Conservation (phyloP, 1,140 invertebrate species). For the Penaeus indicus region DNA sequence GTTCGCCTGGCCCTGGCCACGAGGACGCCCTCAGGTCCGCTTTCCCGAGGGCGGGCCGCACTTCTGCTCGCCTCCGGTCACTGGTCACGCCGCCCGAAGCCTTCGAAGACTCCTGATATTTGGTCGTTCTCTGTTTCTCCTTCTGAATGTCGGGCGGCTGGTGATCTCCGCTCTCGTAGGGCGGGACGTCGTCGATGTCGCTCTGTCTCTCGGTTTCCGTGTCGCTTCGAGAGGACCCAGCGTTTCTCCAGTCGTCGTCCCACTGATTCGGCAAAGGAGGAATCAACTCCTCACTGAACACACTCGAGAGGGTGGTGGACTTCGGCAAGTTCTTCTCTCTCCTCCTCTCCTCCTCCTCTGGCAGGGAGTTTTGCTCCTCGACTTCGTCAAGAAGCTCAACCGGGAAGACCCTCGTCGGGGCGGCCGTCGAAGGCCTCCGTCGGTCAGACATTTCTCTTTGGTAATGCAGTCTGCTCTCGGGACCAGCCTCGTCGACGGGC, state of each 20-base stretch:
- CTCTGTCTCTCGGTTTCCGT: not conserved
- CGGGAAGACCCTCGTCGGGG: no score
- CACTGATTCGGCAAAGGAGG: conserved; percentile 47
- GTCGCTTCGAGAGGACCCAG: not conserved
- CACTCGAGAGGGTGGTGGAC: conserved; percentile 38
- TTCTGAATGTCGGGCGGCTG: not conserved
- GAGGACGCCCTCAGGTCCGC: not conserved
- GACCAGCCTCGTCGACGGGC: no score
- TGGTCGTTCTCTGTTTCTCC: not conserved
- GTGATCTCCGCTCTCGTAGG: not conserved
- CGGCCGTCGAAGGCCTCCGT: no score
- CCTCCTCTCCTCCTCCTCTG: no score
- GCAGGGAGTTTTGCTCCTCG: not conserved
- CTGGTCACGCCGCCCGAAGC: not conserved
- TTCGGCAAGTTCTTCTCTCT: not conserved
- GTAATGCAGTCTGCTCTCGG: no score
- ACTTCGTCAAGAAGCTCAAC: not conserved
- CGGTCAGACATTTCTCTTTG: no score
- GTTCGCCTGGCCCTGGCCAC: conserved; percentile 42
- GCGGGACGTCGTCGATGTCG: not conserved
- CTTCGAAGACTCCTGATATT: not conserved
- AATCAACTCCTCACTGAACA: conserved; percentile 43
- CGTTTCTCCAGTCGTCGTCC: not conserved
- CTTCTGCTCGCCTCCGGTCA: not conserved
- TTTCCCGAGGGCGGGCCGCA: not conserved